A percentile compares a stretch with the other conserved stretches of the same genome.
Evolutionary conservation across 2,888 invertebrate species (phyloP).

Genomic region (Apamea crenata): DNA sequence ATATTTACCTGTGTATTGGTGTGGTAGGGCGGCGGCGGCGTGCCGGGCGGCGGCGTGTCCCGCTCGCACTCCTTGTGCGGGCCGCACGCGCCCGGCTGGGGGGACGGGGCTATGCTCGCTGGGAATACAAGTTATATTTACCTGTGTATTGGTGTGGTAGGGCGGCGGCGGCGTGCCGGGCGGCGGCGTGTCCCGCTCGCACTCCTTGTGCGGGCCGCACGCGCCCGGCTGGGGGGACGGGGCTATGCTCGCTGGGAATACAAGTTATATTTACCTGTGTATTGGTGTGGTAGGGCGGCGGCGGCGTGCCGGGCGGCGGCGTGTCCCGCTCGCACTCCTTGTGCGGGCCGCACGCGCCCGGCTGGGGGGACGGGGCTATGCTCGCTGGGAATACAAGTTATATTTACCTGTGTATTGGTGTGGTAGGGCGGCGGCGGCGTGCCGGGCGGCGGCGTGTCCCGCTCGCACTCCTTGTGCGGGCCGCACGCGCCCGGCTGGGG

Average conservation of each 20-base stretch:
- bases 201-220: not conserved
- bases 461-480: constrained; percentile 71
- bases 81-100: constrained; percentile 70
- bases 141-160: constrained; percentile 90
- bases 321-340: constrained; percentile 91
- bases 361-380: constrained; percentile 85
- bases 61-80: constrained; percentile 79
- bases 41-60: too few species aligned
- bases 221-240: constrained; percentile 85
- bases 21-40: constrained; percentile 95
- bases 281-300: constrained; percentile 93
- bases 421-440: constrained; percentile 96
- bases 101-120: constrained; percentile 80
- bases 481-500: constrained; percentile 79
- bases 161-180: constrained; percentile 97
- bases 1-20: constrained; percentile 81
- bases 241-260: constrained; percentile 37
- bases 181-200: constrained; percentile 93
- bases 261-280: constrained; percentile 76
- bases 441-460: too few species aligned
- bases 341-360: too few species aligned
- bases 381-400: constrained; percentile 31
- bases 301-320: too few species aligned
- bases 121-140: constrained; percentile 36
- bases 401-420: constrained; percentile 81